Evolutionary conservation across 1,140 invertebrate genomes (phyloP).

Genomic region (Epicauta chinensis): DNA sequence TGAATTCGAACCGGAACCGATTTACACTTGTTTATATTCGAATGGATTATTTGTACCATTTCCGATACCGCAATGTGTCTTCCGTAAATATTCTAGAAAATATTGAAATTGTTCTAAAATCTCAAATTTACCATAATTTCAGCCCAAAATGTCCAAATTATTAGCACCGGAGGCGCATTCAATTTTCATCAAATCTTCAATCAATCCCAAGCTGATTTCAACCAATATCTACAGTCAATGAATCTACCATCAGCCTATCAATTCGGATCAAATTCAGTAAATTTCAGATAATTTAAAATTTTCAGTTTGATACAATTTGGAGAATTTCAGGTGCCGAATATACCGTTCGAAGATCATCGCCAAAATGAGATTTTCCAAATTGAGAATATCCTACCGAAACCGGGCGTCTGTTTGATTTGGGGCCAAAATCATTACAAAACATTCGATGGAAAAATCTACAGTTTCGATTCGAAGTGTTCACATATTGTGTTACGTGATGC

Average conservation of each 20-base stretch:
- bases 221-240: constrained; percentile 6
- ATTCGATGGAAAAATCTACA: constrained; percentile 65
- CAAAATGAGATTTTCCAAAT: no score
- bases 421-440: constrained; percentile 74
- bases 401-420: constrained; percentile 70
- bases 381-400: constrained; percentile 41
- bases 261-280: no score
- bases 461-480: constrained; percentile 56
- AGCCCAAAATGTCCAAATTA: no score
- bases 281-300: neutral
- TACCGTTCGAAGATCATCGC: constrained; percentile 39
- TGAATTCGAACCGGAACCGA: constrained; percentile 50
- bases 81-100: constrained; percentile 46
- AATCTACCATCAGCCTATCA: neutral
- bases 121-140: no score
- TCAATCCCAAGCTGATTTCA: constrained; percentile 5
- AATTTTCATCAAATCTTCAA: constrained; percentile 11
- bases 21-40: constrained; percentile 64
- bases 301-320: no score
- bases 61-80: constrained; percentile 67
- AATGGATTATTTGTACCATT: constrained; percentile 61
- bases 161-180: neutral
- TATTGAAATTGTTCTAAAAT: neutral
- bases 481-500: constrained; percentile 61
- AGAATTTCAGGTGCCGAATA: constrained; percentile 5